Evolutionary conservation across 2,888 invertebrate genomes (phyloP).

Genomic region (Caenorhabditis japonica): DNA sequence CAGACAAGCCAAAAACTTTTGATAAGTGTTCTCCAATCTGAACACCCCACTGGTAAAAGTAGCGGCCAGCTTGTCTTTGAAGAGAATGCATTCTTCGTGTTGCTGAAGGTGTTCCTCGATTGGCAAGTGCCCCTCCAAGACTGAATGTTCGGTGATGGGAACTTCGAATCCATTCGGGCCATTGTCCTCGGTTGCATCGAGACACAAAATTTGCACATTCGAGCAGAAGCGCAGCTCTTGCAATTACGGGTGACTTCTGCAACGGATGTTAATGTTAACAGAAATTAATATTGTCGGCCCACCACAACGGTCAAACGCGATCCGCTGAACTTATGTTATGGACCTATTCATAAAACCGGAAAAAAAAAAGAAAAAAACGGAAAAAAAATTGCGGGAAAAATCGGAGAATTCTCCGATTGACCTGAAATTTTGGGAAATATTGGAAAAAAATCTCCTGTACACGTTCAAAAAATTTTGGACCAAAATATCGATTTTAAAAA

Average conservation of each 20-base stretch:
- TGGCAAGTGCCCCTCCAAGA: slow-evolving; percentile 76
- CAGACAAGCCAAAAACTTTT: slow-evolving; percentile 84
- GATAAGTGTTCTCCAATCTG: slow-evolving; percentile 86
- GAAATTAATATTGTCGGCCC: too few species aligned
- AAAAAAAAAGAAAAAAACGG: too few species aligned
- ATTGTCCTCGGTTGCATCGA: slow-evolving; percentile 96
- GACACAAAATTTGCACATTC: slow-evolving; percentile 98
- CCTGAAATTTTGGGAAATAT: too few species aligned
- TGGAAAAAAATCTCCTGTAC: too few species aligned
- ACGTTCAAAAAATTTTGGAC: too few species aligned
- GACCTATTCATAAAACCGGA: too few species aligned
- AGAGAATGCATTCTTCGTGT: slow-evolving; percentile 81
- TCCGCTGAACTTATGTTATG: too few species aligned
- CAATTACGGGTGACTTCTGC: slow-evolving; percentile 93
- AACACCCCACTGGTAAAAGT: slow-evolving; percentile 98
- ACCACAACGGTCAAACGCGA: too few species aligned
- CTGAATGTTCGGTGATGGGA: slow-evolving; percentile 59
- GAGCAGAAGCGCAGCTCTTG: slow-evolving; percentile 90
- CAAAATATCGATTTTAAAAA: too few species aligned
- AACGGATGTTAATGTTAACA: slow-evolving; percentile 78
- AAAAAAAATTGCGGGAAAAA: too few species aligned
- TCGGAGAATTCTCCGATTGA: too few species aligned
- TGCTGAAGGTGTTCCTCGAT: slow-evolving; percentile 75
- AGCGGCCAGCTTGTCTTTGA: slow-evolving; percentile 92
- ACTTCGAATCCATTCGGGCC: slow-evolving; percentile 87